phyloP scores from a whole-genome alignment of 2,113 vertebrate species.

The Nothoprocta perdicaria region DNA sequence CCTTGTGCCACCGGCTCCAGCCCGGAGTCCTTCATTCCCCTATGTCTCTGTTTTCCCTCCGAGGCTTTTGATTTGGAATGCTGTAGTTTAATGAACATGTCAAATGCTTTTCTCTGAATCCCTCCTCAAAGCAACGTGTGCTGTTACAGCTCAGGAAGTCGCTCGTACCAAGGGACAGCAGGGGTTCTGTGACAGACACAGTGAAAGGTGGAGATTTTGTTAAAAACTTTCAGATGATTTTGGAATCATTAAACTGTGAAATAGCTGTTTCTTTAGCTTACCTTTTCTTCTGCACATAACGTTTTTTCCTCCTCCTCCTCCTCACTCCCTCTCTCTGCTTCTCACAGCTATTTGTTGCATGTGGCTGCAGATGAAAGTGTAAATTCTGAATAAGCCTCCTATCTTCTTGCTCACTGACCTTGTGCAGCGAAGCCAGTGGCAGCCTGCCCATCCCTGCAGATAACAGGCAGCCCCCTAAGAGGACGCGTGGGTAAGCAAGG shows the following conservation, averaged over 20 bases:
- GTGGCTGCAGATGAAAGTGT: not conserved
- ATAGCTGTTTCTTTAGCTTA: conserved; percentile 11
- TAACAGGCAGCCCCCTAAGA: not conserved
- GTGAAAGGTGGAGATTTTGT: not conserved
- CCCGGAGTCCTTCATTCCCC: not conserved
- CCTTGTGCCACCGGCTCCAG: not conserved
- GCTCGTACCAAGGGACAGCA: not conserved
- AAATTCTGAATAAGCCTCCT: not conserved
- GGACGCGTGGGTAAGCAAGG: not conserved
- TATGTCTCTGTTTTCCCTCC: not conserved
- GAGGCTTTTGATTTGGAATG: not conserved
- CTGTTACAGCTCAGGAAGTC: not conserved
- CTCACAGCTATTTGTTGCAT: not conserved
- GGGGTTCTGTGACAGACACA: not conserved
- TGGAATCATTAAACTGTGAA: conserved; percentile 32
- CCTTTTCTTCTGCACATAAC: not conserved
- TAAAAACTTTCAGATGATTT: conserved; percentile 24
- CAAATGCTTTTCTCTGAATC: not conserved
- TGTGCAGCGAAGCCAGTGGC: not conserved
- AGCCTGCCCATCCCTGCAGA: not conserved
- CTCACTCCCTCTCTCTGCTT: not conserved
- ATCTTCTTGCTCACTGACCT: conserved; percentile 12
- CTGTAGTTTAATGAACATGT: not conserved
- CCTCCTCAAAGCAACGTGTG: not conserved
- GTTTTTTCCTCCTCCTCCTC: not conserved